These are phyloP conservation scores for Mionectes olivaceus DNA, from an alignment of 2,797 vertebrate species.

Conservation along the genomic window DNA sequence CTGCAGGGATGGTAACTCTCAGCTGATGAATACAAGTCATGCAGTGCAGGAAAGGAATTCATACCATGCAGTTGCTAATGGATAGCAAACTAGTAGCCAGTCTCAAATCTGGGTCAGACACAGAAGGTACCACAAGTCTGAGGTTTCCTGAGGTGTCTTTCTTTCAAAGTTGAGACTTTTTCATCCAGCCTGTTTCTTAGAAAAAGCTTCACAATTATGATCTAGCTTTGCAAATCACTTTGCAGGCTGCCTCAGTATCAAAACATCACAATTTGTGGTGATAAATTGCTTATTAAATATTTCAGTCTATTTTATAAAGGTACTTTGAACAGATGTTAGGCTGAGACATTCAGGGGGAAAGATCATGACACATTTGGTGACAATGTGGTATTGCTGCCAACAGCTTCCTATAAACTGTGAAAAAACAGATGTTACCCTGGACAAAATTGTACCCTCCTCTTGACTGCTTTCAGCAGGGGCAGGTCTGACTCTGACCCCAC, in stretches of 20 bases:
- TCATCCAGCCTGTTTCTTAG: background rate
- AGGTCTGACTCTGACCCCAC: background rate
- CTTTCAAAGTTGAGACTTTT: background rate
- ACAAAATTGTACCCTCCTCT: background rate
- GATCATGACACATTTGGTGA: background rate
- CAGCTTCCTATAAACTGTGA: constrained; percentile 1
- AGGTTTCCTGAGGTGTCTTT: background rate
- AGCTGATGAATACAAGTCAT: background rate
- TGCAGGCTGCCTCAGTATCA: background rate
- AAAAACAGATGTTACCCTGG: constrained; percentile 15
- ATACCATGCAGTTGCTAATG: background rate
- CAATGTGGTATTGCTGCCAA: background rate
- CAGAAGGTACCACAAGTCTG: background rate
- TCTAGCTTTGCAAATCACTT: background rate
- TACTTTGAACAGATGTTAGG: constrained; percentile 20
- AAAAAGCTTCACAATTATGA: background rate
- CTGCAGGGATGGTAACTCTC: background rate
- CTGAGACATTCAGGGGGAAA: constrained; percentile 16
- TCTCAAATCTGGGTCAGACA: background rate
- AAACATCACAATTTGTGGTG: background rate
- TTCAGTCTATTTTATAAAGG: background rate
- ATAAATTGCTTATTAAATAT: background rate
- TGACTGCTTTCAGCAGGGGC: background rate
- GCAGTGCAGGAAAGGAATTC: background rate
- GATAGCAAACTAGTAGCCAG: background rate